These are phyloP conservation scores for Sisor rabdophorus DNA, from an alignment of 2,113 vertebrate species.

Conservation along the genomic window DNA sequence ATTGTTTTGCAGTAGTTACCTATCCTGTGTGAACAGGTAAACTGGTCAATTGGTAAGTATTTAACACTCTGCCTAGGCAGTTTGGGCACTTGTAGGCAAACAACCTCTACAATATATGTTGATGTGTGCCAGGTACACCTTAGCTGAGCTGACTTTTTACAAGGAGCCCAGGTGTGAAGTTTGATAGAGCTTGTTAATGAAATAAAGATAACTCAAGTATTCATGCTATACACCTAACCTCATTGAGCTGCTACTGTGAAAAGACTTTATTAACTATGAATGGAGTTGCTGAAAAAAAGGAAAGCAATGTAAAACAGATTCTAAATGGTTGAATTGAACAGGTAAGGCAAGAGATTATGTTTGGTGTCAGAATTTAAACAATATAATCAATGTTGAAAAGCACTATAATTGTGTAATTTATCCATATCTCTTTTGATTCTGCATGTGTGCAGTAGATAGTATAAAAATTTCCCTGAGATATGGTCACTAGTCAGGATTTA, in stretches of 20 bases:
- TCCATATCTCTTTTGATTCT: not conserved
- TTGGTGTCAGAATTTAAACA: not conserved
- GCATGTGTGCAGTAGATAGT: not conserved
- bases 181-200: conserved; percentile 37
- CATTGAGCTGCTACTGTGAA: conserved; percentile 28
- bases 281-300: conserved; percentile 2
- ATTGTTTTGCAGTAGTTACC: not conserved
- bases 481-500: not conserved
- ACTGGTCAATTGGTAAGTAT: not conserved
- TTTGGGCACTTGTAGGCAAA: no score
- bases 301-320: not conserved
- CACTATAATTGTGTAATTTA: not conserved
- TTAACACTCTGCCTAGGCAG: no score
- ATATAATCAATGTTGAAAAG: not conserved
- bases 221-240: conserved; percentile 31
- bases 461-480: not conserved
- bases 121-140: no score
- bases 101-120: no score
- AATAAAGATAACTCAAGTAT: conserved; percentile 33
- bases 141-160: conserved; percentile 1
- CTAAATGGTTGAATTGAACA: not conserved
- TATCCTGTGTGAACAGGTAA: not conserved
- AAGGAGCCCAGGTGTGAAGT: conserved; percentile 34
- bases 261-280: conserved; percentile 20
- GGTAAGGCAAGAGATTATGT: not conserved